Evolutionary conservation across 2,888 invertebrate species (phyloP).

Genomic region (Holacanthella duospinosa): DNA sequence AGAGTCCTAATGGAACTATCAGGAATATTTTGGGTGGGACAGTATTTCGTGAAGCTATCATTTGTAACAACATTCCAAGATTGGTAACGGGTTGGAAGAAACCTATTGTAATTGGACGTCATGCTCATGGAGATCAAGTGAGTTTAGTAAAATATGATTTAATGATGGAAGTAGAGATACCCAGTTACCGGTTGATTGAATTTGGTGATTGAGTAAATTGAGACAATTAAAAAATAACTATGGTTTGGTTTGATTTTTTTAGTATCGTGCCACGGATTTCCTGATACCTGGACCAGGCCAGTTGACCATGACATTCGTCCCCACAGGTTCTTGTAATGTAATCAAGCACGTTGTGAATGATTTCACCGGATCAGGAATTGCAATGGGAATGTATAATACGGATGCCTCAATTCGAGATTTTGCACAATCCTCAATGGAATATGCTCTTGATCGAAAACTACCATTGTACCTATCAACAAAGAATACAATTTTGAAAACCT

Average conservation of each 20-base stretch:
- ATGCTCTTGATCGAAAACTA: conserved; percentile 69
- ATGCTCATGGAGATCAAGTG: conserved; percentile 87
- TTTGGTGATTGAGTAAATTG: neutral
- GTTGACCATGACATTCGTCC: conserved; percentile 71
- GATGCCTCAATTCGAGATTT: conserved; percentile 83
- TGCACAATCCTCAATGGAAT: conserved; percentile 89
- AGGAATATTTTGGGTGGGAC: conserved; percentile 49
- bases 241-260: conserved; percentile 9
- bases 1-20: conserved; percentile 50
- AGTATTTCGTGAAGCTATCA: conserved; percentile 49
- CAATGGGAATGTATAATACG: conserved; percentile 89
- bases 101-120: conserved; percentile 96
- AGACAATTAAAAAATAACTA: neutral
- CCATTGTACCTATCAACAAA: conserved; percentile 92
- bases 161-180: neutral
- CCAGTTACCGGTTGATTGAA: neutral
- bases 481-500: conserved; percentile 90
- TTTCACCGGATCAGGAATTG: conserved; percentile 78
- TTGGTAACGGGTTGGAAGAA: conserved; percentile 90
- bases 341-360: conserved; percentile 69
- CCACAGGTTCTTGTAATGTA: conserved; percentile 50
- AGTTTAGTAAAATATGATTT: neutral
- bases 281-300: conserved; percentile 83
- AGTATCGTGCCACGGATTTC: conserved; percentile 92
- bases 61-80: conserved; percentile 67